A percentile compares a stretch with the other conserved stretches of the same genome.
phyloP scores from a whole-genome alignment of 2,888 invertebrate genomes.

The Toxonevra muliebris region DNA sequence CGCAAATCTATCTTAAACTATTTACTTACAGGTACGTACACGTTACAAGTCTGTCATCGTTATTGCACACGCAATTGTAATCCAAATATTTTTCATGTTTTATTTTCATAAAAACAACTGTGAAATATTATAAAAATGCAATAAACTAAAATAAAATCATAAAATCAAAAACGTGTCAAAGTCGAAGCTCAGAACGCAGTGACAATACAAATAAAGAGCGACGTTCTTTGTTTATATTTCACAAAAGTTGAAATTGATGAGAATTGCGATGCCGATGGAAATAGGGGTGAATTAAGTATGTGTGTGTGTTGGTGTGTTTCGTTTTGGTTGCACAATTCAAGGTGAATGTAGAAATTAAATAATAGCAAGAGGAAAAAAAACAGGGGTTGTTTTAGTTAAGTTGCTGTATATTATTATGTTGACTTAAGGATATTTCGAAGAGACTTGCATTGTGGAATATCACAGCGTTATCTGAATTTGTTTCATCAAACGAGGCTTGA shows the following conservation, averaged over 20 bases:
- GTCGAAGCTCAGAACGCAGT: slow-evolving; percentile 55
- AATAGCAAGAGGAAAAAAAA: too few relatives aligned
- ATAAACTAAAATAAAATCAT: slow-evolving; percentile 61
- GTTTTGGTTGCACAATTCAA: too few relatives aligned
- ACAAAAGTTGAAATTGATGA: too few relatives aligned
- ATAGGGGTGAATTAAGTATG: slow-evolving; percentile 5
- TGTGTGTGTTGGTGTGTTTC: not conserved
- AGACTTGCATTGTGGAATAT: too few relatives aligned
- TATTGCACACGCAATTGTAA: too few relatives aligned
- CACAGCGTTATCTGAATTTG: not conserved
- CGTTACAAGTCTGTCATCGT: too few relatives aligned
- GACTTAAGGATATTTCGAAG: slow-evolving; percentile 28
- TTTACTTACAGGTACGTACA: too few relatives aligned
- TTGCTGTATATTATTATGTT: slow-evolving; percentile 25
- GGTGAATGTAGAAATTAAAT: too few relatives aligned
- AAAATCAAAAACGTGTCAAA: slow-evolving; percentile 63
- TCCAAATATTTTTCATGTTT: too few relatives aligned
- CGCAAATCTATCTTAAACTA: too few relatives aligned
- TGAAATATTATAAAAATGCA: slow-evolving; percentile 43
- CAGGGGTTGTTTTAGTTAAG: slow-evolving; percentile 11
- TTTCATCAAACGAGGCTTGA: slow-evolving; percentile 17
- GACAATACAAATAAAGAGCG: slow-evolving; percentile 41
- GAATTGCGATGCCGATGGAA: not conserved
- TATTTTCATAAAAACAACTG: too few relatives aligned
- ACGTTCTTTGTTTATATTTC: slow-evolving; percentile 36